Evolutionary conservation across 2,797 vertebrate genomes (phyloP).

Genomic region (Zalophus californianus): DNA sequence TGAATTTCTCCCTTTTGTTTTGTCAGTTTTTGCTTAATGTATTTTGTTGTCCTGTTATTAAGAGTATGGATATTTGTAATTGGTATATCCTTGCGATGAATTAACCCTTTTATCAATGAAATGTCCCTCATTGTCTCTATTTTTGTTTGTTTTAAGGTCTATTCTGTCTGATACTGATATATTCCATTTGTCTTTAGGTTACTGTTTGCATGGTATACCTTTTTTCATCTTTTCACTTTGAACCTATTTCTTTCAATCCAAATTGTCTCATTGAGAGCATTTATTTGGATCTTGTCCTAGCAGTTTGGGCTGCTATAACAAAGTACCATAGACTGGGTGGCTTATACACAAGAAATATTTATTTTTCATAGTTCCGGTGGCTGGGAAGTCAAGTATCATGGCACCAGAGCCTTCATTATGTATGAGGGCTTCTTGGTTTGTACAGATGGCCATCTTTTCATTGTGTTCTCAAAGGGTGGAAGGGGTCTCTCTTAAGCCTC

Average conservation of each 20-base stretch:
- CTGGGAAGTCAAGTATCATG: neutral
- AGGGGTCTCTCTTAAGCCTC: neutral
- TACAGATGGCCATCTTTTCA: neutral
- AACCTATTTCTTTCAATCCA: neutral
- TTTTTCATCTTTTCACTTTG: neutral
- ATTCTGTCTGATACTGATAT: neutral
- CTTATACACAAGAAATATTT: neutral
- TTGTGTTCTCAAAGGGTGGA: neutral
- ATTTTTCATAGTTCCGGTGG: neutral
- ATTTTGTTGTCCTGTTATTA: neutral
- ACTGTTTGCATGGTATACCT: neutral
- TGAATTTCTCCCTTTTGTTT: neutral
- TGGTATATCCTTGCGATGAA: neutral
- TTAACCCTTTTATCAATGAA: neutral
- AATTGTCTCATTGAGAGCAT: neutral
- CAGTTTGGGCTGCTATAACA: neutral
- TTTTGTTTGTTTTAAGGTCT: neutral
- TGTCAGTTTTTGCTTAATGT: conserved; percentile 20
- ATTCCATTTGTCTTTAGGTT: neutral
- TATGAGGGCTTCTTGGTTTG: neutral
- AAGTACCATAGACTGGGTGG: neutral
- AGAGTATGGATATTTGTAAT: neutral
- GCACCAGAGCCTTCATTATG: neutral
- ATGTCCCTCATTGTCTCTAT: neutral
- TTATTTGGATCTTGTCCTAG: neutral